Conservation (phyloP, 2,888 invertebrate genomes). For the Athalia circularis region DNA sequence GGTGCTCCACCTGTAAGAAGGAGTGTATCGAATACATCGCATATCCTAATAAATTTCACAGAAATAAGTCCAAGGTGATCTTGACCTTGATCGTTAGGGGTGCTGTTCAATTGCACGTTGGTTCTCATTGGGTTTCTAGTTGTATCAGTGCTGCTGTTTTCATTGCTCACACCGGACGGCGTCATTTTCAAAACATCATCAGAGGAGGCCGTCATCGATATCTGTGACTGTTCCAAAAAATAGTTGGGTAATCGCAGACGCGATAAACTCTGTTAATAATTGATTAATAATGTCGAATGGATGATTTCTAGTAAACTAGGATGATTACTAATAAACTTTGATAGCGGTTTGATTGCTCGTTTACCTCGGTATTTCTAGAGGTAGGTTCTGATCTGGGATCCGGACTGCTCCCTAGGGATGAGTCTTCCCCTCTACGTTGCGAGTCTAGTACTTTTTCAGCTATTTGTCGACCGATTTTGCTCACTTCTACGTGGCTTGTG, state of each 20-base stretch:
- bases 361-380: constrained; percentile 70
- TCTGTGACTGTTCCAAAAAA: constrained; percentile 68
- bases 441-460: constrained; percentile 86
- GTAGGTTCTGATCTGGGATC: constrained; percentile 72
- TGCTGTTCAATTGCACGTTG: constrained; percentile 74
- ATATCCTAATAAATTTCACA: not conserved
- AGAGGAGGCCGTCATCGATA: constrained; percentile 72
- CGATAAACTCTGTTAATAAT: no score
- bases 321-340: not conserved
- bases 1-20: constrained; percentile 59
- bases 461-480: constrained; percentile 89
- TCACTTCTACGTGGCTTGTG: constrained; percentile 87
- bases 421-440: constrained; percentile 76
- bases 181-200: constrained; percentile 63
- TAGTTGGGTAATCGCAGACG: not conserved
- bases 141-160: constrained; percentile 58
- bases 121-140: constrained; percentile 72
- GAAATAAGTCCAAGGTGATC: constrained; percentile 49
- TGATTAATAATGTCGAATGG: not conserved
- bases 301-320: not conserved
- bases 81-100: constrained; percentile 75
- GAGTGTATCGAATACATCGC: no score
- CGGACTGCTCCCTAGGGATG: constrained; percentile 75
- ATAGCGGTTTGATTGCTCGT: not conserved
- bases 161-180: constrained; percentile 56